Evolutionary conservation across 1,140 invertebrate genomes (phyloP).

Genomic region (Caenorhabditis tropicalis): DNA sequence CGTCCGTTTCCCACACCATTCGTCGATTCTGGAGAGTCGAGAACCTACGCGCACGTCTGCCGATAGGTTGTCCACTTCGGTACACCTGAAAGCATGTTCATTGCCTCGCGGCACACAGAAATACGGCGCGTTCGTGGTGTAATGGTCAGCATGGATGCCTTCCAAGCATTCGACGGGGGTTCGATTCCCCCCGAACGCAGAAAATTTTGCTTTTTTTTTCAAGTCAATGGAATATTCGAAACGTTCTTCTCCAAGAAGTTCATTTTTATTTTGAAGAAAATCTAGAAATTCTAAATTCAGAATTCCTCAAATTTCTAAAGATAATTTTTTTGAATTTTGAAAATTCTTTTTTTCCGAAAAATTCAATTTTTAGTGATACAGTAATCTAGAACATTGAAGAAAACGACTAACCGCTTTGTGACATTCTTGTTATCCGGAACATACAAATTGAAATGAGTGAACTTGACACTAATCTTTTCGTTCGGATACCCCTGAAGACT

Average conservation of each 20-base stretch:
- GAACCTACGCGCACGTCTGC: conserved; percentile 69
- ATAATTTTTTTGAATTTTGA: too few species aligned
- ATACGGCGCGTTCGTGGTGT: conserved; percentile 48
- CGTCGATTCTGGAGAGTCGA: conserved; percentile 69
- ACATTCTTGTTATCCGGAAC: conserved; percentile 50
- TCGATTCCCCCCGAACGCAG: conserved; percentile 26
- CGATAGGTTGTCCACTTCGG: conserved; percentile 67
- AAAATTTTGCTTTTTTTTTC: background rate
- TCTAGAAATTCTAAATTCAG: too few species aligned
- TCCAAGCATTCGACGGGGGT: conserved; percentile 48
- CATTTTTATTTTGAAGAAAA: too few species aligned
- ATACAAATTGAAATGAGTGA: conserved; percentile 47
- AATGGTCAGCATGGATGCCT: conserved; percentile 49
- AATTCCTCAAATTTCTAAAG: too few species aligned
- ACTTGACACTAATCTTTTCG: conserved; percentile 45
- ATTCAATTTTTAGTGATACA: background rate
- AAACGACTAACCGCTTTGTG: conserved; percentile 35
- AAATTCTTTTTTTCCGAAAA: too few species aligned
- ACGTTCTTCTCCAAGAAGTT: too few species aligned
- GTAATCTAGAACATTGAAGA: background rate
- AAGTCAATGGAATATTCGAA: too few species aligned
- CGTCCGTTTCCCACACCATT: conserved; percentile 66
- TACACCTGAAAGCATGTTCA: conserved; percentile 62
- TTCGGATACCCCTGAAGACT: conserved; percentile 46
- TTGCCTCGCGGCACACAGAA: too few species aligned